Conservation (phyloP, 23 tunicate species). For the Oikopleura dioica region DNA sequence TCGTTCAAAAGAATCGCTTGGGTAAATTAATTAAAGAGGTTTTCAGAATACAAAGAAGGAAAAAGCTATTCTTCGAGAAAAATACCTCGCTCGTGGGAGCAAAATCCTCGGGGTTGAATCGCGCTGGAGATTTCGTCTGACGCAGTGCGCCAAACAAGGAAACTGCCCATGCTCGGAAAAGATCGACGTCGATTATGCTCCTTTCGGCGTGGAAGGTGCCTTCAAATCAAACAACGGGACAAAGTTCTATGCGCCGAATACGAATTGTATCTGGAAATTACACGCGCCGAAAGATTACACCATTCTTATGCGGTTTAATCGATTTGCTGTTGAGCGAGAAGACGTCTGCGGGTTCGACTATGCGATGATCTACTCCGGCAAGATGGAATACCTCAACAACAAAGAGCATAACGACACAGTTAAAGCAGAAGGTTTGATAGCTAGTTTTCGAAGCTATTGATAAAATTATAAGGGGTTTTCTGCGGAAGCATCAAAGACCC, state of each 20-base stretch:
- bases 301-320: background rate
- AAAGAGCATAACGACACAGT: background rate
- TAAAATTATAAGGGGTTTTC: background rate
- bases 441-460: too few species aligned
- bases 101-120: slow-evolving; percentile 13
- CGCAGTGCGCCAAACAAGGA: background rate
- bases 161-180: background rate
- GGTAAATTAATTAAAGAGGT: too few species aligned
- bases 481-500: slow-evolving; percentile 1
- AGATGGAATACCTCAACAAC: background rate
- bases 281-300: slow-evolving; percentile 4
- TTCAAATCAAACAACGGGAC: background rate
- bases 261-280: background rate
- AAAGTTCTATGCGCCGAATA: background rate
- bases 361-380: background rate
- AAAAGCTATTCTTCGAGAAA: too few species aligned
- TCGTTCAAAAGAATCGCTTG: too few species aligned
- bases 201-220: background rate
- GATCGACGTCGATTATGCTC: background rate
- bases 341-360: slow-evolving; percentile 11
- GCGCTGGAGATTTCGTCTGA: background rate
- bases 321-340: slow-evolving; percentile 8
- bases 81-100: too few species aligned
- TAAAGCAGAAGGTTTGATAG: too few species aligned
- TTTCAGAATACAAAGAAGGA: too few species aligned